Percentiles rank a stretch among this genome's conserved stretches.
phyloP scores from a whole-genome alignment of 2,797 vertebrate species.

The Crenuchus spilurus region DNA sequence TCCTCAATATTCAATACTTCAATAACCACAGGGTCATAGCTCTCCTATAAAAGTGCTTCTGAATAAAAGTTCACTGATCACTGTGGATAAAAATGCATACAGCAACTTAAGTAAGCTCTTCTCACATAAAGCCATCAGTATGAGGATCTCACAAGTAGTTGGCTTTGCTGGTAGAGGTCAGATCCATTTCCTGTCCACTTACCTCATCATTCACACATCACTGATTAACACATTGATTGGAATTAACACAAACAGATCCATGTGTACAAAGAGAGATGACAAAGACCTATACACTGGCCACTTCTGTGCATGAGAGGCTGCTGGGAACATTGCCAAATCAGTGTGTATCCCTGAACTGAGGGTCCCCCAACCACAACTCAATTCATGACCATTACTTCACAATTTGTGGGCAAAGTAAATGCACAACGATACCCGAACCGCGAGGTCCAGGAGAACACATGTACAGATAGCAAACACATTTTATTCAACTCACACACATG shows the following conservation, averaged over 20 bases:
- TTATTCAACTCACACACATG: no score
- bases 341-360: not conserved
- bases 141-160: conserved; percentile 6
- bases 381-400: not conserved
- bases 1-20: no score
- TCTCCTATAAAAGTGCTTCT: no score
- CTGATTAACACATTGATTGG: conserved; percentile 6
- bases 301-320: not conserved
- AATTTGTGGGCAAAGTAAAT: not conserved
- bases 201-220: conserved; percentile 33
- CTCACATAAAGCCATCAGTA: not conserved
- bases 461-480: no score
- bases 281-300: no score
- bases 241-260: conserved; percentile 17
- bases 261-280: not conserved
- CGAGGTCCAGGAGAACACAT: no score
- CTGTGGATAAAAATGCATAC: no score
- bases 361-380: not conserved
- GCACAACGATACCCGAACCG: not conserved
- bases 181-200: conserved; percentile 34
- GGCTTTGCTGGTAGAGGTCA: not conserved
- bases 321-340: not conserved
- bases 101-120: no score
- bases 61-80: no score
- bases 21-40: no score